phyloP scores from a whole-genome alignment of 1,140 invertebrate species.

The Cecropterus lyciades region DNA sequence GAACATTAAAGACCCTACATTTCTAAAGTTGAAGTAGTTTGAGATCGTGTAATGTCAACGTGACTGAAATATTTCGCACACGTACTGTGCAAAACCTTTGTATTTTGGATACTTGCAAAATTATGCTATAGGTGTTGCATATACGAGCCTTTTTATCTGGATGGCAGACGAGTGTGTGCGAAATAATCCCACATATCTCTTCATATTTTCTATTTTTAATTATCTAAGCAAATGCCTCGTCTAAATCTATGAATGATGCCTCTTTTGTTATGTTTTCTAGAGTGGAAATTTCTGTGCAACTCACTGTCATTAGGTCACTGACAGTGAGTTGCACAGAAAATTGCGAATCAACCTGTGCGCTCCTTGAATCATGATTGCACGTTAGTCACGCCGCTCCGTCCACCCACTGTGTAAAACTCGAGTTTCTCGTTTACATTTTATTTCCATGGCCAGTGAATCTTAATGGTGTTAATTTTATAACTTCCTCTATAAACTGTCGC shows the following conservation, averaged over 20 bases:
- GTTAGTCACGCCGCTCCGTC: constrained; percentile 25
- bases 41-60: too few species aligned
- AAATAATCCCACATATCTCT: too few species aligned
- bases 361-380: constrained; percentile 18
- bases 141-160: too few species aligned
- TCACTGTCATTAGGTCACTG: too few species aligned
- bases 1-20: too few species aligned
- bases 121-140: too few species aligned
- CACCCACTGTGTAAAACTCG: constrained; percentile 11
- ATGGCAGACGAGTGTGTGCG: too few species aligned
- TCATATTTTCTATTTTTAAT: too few species aligned
- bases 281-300: not conserved
- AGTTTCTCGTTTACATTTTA: constrained; percentile 33
- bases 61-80: too few species aligned
- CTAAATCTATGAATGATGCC: not conserved
- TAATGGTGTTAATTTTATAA: constrained; percentile 33
- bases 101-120: too few species aligned
- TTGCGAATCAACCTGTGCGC: constrained; percentile 15
- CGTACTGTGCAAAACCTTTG: too few species aligned
- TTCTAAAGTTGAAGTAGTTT: too few species aligned
- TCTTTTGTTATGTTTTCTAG: not conserved
- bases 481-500: constrained; percentile 34
- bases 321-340: not conserved
- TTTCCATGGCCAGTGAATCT: constrained; percentile 28
- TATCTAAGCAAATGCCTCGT: not conserved